Base-by-base conservation (phyloP, 2,797 vertebrate species). In the Pseudocheirus occidentalis region DNA sequence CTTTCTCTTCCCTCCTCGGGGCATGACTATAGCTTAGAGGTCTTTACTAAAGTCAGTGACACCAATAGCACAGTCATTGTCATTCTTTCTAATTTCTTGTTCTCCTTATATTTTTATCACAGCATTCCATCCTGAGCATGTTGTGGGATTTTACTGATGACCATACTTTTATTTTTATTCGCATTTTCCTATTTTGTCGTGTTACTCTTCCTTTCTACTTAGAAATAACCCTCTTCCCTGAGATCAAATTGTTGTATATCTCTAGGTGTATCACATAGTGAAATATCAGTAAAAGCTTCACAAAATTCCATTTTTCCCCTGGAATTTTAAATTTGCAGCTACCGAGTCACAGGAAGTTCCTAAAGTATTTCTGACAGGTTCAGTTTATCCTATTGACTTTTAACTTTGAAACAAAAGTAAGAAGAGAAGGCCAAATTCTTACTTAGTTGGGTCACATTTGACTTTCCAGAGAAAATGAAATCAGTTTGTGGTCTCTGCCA, bases 191-290 rank as follows among this genome's bases (percentile, higher is more conserved):
- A 27, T 87, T 46, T 87, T 40, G 2, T 50, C 24, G 27, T 46
- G 7, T 46, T 24, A 87, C n/a, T 87, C 21, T 50, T 92, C 90
- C 87, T 91, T 97, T 94, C 29, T 87, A 46, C 91, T 52, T n/a
- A 6, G 52, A 91, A 96, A 90, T 90, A 92, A 92, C 5, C 40
- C 53, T 59, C 57, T 73, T 55, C 3, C 28, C 53, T 81, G 58
- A 93, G 54, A 95, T 94, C 73, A 95, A 89, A 66, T 92, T 94
- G 46, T 5, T 92, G 59, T 94, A 91, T 95, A 27, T 18, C 91
- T 96, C 55, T 9, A 95, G 57, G 34, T 93, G 16, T 91, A 14
- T 5, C 55, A 55, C 10, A 40, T 24, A 46, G 1, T 24, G 6
- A 95, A 94, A 24, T 56, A 93, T 93, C 54, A 93, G 52, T 50